These are phyloP conservation scores for Cactoblastis cactorum DNA, from an alignment of 2,888 invertebrate species.

Conservation along the genomic window DNA sequence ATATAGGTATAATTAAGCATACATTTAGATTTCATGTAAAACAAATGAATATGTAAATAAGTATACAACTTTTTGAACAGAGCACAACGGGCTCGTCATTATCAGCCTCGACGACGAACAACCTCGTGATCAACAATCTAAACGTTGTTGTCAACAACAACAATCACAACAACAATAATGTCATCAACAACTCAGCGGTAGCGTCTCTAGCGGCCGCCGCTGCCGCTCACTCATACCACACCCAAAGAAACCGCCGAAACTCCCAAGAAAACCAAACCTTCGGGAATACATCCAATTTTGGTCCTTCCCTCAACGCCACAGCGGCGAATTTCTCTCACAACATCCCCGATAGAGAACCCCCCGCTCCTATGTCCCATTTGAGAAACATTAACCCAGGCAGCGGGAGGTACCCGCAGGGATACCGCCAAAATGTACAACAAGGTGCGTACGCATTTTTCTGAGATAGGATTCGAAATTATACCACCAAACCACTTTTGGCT, in stretches of 20 bases:
- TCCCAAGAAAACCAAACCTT: slow-evolving; percentile 71
- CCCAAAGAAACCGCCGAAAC: slow-evolving; percentile 67
- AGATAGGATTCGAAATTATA: slow-evolving; percentile 56
- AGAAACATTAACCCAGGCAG: slow-evolving; percentile 67
- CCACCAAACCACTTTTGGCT: slow-evolving; percentile 65
- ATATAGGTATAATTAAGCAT: not conserved
- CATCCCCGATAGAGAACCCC: slow-evolving; percentile 61
- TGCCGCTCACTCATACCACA: slow-evolving; percentile 71
- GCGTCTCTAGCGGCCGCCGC: slow-evolving; percentile 73
- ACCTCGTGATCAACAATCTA: slow-evolving; percentile 72
- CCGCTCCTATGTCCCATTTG: slow-evolving; percentile 72
- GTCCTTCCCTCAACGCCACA: slow-evolving; percentile 69
- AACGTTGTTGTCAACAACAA: slow-evolving; percentile 77
- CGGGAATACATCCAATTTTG: slow-evolving; percentile 58
- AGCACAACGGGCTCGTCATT: slow-evolving; percentile 68
- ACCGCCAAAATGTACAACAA: slow-evolving; percentile 72
- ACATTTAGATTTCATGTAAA: no score
- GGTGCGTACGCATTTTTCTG: slow-evolving; percentile 65
- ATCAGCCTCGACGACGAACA: slow-evolving; percentile 75
- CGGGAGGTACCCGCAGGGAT: slow-evolving; percentile 68
- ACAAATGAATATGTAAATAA: slow-evolving; percentile 28
- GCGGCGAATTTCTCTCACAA: slow-evolving; percentile 62
- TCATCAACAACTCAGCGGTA: slow-evolving; percentile 74
- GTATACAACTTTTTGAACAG: slow-evolving; percentile 42
- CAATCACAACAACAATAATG: slow-evolving; percentile 76